Percentiles rank a stretch among this genome's conserved stretches.
Conservation (phyloP, 2,797 vertebrate genomes). For the Phalanger gymnotis region DNA sequence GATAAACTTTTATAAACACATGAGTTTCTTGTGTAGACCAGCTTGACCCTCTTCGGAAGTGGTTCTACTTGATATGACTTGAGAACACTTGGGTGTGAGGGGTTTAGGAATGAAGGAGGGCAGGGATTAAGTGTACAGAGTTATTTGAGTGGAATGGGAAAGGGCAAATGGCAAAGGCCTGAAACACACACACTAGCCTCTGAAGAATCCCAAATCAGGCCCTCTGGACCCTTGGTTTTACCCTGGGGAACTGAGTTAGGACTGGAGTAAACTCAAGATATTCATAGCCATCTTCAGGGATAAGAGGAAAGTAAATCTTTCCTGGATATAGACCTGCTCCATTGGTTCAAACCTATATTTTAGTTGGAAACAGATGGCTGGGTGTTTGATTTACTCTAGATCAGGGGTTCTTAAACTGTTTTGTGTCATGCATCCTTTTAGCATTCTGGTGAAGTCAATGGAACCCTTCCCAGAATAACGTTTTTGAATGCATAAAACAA, state of each 20-base stretch:
- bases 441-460: not conserved
- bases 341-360: not conserved
- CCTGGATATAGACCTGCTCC: not conserved
- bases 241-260: not conserved
- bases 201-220: not conserved
- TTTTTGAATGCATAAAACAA: not conserved
- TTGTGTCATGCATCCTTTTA: not conserved
- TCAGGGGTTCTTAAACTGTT: not conserved
- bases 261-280: not conserved
- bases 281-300: not conserved
- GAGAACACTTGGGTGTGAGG: not conserved
- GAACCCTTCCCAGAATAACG: not conserved
- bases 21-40: not conserved
- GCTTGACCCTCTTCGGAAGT: not conserved
- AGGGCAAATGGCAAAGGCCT: not conserved
- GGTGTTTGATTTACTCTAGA: not conserved
- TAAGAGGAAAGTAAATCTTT: not conserved
- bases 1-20: not conserved
- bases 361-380: not conserved
- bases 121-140: not conserved
- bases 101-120: not conserved
- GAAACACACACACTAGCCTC: not conserved
- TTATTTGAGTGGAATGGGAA: not conserved
- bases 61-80: not conserved
- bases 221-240: not conserved